Evolutionary conservation across 2,888 invertebrate species (phyloP).

Genomic region (Ophion slaviceki): DNA sequence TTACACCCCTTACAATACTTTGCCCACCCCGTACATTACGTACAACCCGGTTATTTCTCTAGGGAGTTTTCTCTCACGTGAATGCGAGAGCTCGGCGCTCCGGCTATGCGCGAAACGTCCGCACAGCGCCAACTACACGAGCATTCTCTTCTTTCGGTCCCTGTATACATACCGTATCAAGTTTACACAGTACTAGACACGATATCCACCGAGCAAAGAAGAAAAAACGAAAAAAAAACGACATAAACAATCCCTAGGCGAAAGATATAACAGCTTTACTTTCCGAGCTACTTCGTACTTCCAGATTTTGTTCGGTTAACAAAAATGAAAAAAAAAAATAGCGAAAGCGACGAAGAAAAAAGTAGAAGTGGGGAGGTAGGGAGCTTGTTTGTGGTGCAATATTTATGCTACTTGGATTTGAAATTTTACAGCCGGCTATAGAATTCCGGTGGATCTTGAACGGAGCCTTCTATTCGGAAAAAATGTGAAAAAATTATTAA

Average conservation of each 20-base stretch:
- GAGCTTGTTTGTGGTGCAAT: neutral
- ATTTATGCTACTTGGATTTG: neutral
- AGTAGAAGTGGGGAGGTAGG: neutral
- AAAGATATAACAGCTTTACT: slow-evolving; percentile 31
- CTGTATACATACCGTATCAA: slow-evolving; percentile 23
- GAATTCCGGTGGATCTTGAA: neutral
- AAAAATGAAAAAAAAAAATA: slow-evolving; percentile 5
- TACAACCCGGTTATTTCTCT: slow-evolving; percentile 81
- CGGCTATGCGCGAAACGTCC: slow-evolving; percentile 59
- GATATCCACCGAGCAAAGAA: slow-evolving; percentile 12
- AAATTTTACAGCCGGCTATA: neutral
- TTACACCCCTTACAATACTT: slow-evolving; percentile 79
- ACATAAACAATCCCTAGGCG: slow-evolving; percentile 50
- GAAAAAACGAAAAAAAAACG: slow-evolving; percentile 21
- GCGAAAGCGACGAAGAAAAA: neutral
- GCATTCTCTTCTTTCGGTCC: slow-evolving; percentile 38
- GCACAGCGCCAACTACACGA: slow-evolving; percentile 28
- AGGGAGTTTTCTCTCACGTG: slow-evolving; percentile 80
- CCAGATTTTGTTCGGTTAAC: slow-evolving; percentile 18
- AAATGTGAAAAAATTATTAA: too few relatives aligned
- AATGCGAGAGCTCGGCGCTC: slow-evolving; percentile 51
- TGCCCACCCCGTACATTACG: slow-evolving; percentile 78
- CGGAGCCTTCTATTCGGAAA: neutral
- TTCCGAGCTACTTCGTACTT: slow-evolving; percentile 27
- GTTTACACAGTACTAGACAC: slow-evolving; percentile 13